Evolutionary conservation across 2,888 invertebrate species (phyloP).

Genomic region (Lepidonotus clava): DNA sequence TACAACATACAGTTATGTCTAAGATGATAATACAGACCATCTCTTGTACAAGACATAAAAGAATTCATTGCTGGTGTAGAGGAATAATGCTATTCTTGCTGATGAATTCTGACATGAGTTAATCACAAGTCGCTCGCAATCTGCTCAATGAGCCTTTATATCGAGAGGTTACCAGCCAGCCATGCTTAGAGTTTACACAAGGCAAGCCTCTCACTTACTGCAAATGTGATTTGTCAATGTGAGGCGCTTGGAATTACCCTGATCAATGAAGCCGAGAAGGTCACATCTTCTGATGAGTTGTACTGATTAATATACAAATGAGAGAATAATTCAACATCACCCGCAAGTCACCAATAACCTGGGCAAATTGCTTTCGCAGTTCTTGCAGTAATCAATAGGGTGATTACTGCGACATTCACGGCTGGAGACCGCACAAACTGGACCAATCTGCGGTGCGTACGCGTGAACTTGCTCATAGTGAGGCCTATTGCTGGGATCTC

Average conservation of each 20-base stretch:
- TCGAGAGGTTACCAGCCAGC: background rate
- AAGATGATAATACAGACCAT: no score
- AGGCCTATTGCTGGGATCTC: background rate
- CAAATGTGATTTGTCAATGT: slow-evolving; percentile 31
- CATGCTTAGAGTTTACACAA: background rate
- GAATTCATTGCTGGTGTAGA: no score
- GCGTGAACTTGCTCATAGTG: background rate
- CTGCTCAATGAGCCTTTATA: background rate
- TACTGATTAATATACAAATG: slow-evolving; percentile 17
- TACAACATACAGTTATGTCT: no score
- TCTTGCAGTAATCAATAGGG: background rate
- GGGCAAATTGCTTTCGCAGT: background rate
- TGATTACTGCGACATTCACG: background rate
- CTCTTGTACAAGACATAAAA: no score
- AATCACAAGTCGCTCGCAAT: background rate
- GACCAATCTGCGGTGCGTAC: no score
- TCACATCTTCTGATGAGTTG: background rate
- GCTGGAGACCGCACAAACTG: no score
- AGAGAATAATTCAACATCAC: background rate
- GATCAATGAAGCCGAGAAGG: background rate
- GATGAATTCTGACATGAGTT: background rate
- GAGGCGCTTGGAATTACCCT: no score
- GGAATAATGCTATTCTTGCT: no score
- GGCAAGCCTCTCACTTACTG: background rate
- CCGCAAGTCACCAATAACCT: background rate